Conservation (phyloP, 2,113 vertebrate species). For the Hiodon alosoides region DNA sequence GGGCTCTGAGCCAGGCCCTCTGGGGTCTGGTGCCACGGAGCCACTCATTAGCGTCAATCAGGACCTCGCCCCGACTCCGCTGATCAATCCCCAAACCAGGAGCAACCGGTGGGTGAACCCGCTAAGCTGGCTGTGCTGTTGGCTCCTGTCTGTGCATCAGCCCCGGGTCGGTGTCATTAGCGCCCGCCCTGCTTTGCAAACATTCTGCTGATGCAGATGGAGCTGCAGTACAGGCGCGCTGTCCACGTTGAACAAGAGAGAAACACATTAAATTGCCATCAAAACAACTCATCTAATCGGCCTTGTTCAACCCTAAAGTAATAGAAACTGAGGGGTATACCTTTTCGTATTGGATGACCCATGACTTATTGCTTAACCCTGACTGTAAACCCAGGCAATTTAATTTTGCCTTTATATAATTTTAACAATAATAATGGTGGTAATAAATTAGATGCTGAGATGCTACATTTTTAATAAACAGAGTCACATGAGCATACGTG, state of each 20-base stretch:
- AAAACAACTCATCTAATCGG: no score
- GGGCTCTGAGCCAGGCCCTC: neutral
- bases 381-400: neutral
- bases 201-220: neutral
- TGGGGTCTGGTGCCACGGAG: neutral
- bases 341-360: neutral
- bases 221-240: neutral
- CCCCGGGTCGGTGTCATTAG: neutral
- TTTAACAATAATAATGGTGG: no score
- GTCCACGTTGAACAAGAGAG: neutral
- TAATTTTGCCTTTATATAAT: no score
- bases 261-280: neutral
- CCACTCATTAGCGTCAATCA: neutral
- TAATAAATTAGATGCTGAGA: neutral
- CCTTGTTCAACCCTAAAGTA: no score
- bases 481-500: neutral
- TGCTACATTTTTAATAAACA: neutral
- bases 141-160: neutral
- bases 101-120: neutral
- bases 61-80: no score
- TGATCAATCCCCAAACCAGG: neutral
- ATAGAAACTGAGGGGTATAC: no score
- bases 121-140: neutral
- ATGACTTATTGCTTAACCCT: neutral
- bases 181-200: constrained; percentile 1